Evolutionary conservation across 2,888 invertebrate species (phyloP).

Genomic region (Cryptosula pallasiana): DNA sequence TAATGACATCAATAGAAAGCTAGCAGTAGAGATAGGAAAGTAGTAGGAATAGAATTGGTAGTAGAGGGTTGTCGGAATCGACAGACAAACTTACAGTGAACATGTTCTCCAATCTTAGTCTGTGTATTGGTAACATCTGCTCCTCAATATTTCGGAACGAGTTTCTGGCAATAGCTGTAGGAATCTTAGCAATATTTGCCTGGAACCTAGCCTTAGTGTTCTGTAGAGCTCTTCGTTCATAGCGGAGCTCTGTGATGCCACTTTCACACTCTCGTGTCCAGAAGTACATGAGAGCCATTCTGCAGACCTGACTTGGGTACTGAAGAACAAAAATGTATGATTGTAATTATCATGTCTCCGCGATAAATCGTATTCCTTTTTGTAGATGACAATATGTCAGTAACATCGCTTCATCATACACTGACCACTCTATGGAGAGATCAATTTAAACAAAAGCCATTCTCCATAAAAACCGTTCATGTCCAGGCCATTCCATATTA

Average conservation of each 20-base stretch:
- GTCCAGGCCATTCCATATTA: too few relatives aligned
- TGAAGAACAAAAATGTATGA: slow-evolving; percentile 33
- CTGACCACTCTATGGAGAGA: too few relatives aligned
- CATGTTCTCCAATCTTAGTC: slow-evolving; percentile 47
- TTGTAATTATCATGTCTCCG: too few relatives aligned
- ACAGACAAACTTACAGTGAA: slow-evolving; percentile 43
- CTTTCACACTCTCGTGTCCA: slow-evolving; percentile 52
- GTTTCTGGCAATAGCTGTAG: slow-evolving; percentile 37
- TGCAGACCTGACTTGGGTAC: slow-evolving; percentile 52
- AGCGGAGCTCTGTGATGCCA: slow-evolving; percentile 46
- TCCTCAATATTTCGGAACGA: slow-evolving; percentile 43
- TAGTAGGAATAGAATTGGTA: too few relatives aligned
- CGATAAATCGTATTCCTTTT: too few relatives aligned
- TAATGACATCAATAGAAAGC: too few relatives aligned
- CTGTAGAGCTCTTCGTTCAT: slow-evolving; percentile 48
- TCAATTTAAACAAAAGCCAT: too few relatives aligned
- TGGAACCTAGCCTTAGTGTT: slow-evolving; percentile 43
- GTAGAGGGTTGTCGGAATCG: too few relatives aligned
- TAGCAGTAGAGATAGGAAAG: too few relatives aligned
- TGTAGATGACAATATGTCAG: too few relatives aligned
- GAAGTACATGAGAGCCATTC: slow-evolving; percentile 47
- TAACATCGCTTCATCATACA: too few relatives aligned
- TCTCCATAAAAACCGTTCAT: too few relatives aligned
- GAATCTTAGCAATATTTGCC: slow-evolving; percentile 39
- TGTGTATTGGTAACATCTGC: slow-evolving; percentile 43